A percentile compares a stretch with the other conserved stretches of the same genome.
Evolutionary conservation across 2,797 vertebrate species (phyloP).

Genomic region (Sebastes kiyomatsui): DNA sequence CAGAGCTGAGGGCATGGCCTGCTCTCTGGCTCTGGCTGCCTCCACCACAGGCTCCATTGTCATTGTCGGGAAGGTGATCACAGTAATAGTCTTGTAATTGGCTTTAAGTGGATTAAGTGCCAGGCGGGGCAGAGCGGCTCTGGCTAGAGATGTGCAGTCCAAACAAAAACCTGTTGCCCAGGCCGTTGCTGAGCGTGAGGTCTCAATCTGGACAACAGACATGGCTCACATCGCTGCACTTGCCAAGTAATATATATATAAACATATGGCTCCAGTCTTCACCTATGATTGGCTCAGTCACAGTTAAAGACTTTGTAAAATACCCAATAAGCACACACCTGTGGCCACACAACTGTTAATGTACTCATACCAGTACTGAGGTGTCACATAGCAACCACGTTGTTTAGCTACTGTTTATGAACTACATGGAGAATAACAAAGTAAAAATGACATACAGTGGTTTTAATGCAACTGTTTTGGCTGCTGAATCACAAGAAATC

Average conservation of each 20-base stretch:
- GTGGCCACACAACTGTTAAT: not conserved
- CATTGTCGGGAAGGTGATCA: constrained; percentile 77
- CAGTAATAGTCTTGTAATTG: constrained; percentile 83
- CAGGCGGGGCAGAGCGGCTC: constrained; percentile 43
- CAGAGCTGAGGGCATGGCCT: constrained; percentile 28
- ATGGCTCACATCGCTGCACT: not conserved
- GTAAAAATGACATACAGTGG: not conserved
- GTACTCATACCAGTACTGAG: not conserved
- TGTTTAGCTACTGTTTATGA: constrained; percentile 4
- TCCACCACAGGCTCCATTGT: constrained; percentile 60
- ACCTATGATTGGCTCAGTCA: not conserved
- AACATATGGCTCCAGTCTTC: not conserved
- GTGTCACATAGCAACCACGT: constrained; percentile 6
- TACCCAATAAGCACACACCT: constrained; percentile 14
- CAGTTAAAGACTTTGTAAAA: constrained; percentile 6
- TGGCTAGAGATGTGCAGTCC: constrained; percentile 44
- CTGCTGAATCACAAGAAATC: not conserved
- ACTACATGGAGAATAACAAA: not conserved
- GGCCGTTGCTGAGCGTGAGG: constrained; percentile 31
- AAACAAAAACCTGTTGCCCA: constrained; percentile 58
- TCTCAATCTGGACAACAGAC: constrained; percentile 73
- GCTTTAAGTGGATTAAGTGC: constrained; percentile 80
- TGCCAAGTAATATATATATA: not conserved
- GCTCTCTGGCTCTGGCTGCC: constrained; percentile 21
- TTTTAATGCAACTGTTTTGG: not conserved